phyloP scores from a whole-genome alignment of 2,797 vertebrate genomes.

The Sebastes nivosus region DNA sequence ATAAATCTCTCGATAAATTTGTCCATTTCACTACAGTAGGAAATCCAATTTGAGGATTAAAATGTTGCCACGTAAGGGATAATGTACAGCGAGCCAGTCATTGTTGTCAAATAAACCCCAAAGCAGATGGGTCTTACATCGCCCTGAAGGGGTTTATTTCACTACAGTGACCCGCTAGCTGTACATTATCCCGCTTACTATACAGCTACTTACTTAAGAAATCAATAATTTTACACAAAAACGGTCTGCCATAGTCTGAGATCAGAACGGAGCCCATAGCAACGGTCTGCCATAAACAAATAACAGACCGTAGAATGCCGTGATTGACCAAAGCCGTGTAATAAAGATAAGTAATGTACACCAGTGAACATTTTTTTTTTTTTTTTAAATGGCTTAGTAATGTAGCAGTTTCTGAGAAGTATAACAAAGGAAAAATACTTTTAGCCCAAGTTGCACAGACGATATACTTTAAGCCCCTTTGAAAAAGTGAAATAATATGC shows the following conservation, averaged over 20 bases:
- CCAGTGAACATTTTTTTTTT: not conserved
- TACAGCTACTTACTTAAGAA: rapidly evolving
- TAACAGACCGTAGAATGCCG: too few relatives aligned
- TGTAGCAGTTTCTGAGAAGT: not conserved
- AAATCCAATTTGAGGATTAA: not conserved
- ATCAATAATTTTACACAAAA: too few relatives aligned
- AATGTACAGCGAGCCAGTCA: too few relatives aligned
- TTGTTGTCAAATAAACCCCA: too few relatives aligned
- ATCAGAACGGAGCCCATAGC: too few relatives aligned
- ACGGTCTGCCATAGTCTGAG: too few relatives aligned
- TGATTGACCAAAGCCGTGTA: too few relatives aligned
- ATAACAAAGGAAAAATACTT: not conserved
- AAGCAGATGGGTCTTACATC: too few relatives aligned
- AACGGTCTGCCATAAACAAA: too few relatives aligned
- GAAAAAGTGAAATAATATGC: not conserved
- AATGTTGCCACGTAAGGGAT: not conserved
- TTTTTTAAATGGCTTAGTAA: not conserved
- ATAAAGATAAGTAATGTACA: not conserved
- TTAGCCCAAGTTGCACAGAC: not conserved
- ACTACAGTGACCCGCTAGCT: too few relatives aligned
- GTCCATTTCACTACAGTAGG: not conserved
- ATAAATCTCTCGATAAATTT: not conserved
- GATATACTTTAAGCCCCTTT: not conserved
- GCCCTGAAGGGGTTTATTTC: too few relatives aligned
- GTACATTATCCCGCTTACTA: too few relatives aligned